phyloP scores from a whole-genome alignment of 1,140 invertebrate species.

The Trachelipus rathkii region DNA sequence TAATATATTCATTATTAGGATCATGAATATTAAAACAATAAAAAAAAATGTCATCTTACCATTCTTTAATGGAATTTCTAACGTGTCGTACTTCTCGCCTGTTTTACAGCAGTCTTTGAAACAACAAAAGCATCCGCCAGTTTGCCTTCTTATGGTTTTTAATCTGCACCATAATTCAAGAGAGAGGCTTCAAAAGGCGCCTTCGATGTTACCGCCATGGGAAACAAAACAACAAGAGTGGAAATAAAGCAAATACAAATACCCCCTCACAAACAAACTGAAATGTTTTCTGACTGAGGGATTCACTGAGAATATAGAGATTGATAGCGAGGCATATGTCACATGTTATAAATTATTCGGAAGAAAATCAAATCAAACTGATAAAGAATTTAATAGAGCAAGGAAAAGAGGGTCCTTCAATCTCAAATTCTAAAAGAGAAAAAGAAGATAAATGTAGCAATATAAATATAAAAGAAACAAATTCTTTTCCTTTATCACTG shows the following conservation, averaged over 20 bases:
- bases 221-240: conserved; percentile 4
- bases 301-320: background rate
- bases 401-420: background rate
- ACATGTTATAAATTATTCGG: background rate
- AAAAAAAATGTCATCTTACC: too few relatives aligned
- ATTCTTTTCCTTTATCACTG: conserved; percentile 5
- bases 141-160: background rate
- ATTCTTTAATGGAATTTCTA: too few relatives aligned
- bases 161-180: conserved; percentile 2
- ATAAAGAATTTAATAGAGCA: background rate
- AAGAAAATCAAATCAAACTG: background rate
- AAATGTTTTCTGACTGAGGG: background rate
- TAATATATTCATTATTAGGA: too few relatives aligned
- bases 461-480: conserved; percentile 10
- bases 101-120: background rate
- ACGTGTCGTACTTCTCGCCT: background rate
- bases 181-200: background rate
- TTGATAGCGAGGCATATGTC: background rate
- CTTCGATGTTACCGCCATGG: conserved; percentile 1
- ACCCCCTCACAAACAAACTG: background rate
- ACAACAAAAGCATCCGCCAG: background rate
- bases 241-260: background rate
- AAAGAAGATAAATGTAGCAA: background rate
- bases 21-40: too few relatives aligned
- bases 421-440: background rate